phyloP scores from a whole-genome alignment of 2,113 vertebrate genomes.

The Theristicus caerulescens region DNA sequence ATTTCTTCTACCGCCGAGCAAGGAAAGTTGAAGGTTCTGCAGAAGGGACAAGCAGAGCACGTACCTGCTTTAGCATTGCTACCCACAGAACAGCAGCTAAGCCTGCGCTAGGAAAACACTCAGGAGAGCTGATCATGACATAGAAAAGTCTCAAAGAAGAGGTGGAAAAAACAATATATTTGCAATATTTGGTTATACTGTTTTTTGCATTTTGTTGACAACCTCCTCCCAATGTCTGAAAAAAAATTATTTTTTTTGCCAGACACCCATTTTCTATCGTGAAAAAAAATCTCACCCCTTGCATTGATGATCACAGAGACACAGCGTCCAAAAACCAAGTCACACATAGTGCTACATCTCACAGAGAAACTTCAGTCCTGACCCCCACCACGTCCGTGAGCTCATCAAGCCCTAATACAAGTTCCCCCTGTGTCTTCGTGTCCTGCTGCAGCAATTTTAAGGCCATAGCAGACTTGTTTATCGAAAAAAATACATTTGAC shows the following conservation, averaged over 20 bases:
- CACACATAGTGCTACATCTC: fast-evolving
- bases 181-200: not conserved
- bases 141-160: not conserved
- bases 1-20: not conserved
- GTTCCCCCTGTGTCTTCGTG: not conserved
- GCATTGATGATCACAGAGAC: not conserved
- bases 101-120: not conserved
- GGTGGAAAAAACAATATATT: not conserved
- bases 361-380: not conserved
- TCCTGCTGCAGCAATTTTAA: not conserved
- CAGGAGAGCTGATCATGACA: not conserved
- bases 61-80: not conserved
- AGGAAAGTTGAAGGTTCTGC: not conserved
- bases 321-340: fast-evolving
- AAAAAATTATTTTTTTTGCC: not conserved
- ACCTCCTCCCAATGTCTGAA: not conserved
- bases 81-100: not conserved
- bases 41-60: not conserved
- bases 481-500: conserved; percentile 21
- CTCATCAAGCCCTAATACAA: not conserved
- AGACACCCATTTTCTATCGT: not conserved
- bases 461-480: not conserved
- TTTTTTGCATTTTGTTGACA: not conserved
- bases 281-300: not conserved
- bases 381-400: fast-evolving